Evolutionary conservation across 1,140 invertebrate species (phyloP).

Genomic region (Galleria mellonella): DNA sequence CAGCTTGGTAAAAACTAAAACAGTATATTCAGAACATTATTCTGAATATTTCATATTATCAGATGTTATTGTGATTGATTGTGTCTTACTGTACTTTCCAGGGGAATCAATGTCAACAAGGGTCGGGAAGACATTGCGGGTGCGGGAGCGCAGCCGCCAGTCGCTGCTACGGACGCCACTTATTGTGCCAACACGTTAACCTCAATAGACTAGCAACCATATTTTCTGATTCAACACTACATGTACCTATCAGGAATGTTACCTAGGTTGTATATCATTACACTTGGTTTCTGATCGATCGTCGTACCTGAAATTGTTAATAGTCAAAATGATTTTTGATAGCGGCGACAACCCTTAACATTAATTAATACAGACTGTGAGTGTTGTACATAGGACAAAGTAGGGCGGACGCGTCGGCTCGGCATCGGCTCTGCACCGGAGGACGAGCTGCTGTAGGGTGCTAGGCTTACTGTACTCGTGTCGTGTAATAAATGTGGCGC

Average conservation of each 20-base stretch:
- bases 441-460: conserved; percentile 15
- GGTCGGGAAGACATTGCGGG: conserved; percentile 57
- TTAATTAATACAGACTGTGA: too few relatives aligned
- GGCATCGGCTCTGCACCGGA: background rate
- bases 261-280: too few relatives aligned
- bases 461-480: conserved; percentile 32
- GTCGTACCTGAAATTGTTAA: background rate
- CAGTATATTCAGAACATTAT: too few relatives aligned
- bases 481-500: conserved; percentile 21
- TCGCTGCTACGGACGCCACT: conserved; percentile 8
- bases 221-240: conserved; percentile 3
- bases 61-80: too few relatives aligned
- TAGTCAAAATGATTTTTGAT: background rate
- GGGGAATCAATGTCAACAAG: conserved; percentile 62
- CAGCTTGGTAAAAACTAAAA: too few relatives aligned
- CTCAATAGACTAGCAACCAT: conserved; percentile 14
- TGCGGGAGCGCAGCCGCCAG: conserved; percentile 12
- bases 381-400: too few relatives aligned
- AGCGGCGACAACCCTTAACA: conserved; percentile 12
- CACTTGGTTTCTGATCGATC: background rate
- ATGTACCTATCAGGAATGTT: background rate
- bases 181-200: conserved; percentile 26
- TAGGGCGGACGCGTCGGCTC: background rate
- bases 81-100: conserved; percentile 14
- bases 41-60: background rate